Evolutionary conservation across 2,797 vertebrate species (phyloP).

Genomic region (Antrozous pallidus): DNA sequence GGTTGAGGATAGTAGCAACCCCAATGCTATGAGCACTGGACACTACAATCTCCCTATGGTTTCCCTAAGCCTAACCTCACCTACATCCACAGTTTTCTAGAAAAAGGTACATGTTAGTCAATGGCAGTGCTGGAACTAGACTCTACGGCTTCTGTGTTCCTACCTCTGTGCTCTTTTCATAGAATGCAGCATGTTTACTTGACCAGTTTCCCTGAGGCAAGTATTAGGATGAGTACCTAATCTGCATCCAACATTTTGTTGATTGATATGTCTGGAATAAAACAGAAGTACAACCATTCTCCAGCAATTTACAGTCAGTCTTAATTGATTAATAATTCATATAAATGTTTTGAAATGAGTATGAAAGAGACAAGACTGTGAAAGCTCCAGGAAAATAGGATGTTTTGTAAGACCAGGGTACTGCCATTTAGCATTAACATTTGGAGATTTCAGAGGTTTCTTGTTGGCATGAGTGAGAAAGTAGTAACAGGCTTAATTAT

Average conservation of each 20-base stretch:
- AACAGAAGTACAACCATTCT: neutral
- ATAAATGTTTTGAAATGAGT: neutral
- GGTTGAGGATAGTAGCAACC: neutral
- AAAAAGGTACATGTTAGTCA: neutral
- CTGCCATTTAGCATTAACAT: neutral
- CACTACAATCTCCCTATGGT: neutral
- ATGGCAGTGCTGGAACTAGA: neutral
- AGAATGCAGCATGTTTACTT: neutral
- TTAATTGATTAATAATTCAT: neutral
- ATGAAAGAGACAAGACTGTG: neutral
- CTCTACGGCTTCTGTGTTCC: neutral
- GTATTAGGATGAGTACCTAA: neutral
- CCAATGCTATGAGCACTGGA: neutral
- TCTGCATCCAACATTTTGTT: neutral
- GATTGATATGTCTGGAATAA: neutral
- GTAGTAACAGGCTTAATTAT: neutral
- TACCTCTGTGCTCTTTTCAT: neutral
- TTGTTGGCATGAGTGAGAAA: neutral
- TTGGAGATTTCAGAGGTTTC: neutral
- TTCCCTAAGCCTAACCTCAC: neutral
- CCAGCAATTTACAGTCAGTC: neutral
- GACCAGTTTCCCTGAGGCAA: neutral
- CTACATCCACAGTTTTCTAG: neutral
- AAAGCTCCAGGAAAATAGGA: neutral
- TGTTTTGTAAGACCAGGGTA: neutral